Evolutionary conservation across 2,797 vertebrate species (phyloP).

Genomic region (Sparus aurata): DNA sequence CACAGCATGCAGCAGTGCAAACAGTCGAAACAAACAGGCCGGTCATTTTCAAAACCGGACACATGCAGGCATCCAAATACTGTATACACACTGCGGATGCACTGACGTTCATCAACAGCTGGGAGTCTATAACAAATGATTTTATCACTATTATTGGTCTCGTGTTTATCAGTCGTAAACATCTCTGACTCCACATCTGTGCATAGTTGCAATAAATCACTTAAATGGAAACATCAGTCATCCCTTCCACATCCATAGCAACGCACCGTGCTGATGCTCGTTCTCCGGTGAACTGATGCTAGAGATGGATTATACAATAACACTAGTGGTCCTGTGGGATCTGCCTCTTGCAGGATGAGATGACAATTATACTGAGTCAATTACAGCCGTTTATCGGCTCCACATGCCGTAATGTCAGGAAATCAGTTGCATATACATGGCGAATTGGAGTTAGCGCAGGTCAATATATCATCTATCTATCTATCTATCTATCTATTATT

Average conservation of each 20-base stretch:
- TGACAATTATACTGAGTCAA: not conserved
- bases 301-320: too few species aligned
- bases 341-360: not conserved
- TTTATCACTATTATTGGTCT: not conserved
- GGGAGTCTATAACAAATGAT: not conserved
- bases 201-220: too few species aligned
- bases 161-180: too few species aligned
- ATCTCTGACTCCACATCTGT: too few species aligned
- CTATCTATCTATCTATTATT: too few species aligned
- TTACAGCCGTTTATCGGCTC: not conserved
- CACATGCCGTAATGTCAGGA: not conserved
- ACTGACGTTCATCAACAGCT: not conserved
- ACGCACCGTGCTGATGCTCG: too few species aligned
- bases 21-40: not conserved
- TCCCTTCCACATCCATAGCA: too few species aligned
- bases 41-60: slow-evolving; percentile 9
- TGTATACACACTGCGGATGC: not conserved
- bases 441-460: not conserved
- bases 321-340: not conserved
- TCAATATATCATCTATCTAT: not conserved
- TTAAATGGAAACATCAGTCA: too few species aligned
- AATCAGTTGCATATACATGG: not conserved
- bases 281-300: too few species aligned
- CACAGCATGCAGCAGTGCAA: slow-evolving; percentile 10
- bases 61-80: not conserved